Percentiles rank a stretch among this genome's conserved stretches.
phyloP scores from a whole-genome alignment of 1,140 invertebrate species.

The Papilio glaucus region DNA sequence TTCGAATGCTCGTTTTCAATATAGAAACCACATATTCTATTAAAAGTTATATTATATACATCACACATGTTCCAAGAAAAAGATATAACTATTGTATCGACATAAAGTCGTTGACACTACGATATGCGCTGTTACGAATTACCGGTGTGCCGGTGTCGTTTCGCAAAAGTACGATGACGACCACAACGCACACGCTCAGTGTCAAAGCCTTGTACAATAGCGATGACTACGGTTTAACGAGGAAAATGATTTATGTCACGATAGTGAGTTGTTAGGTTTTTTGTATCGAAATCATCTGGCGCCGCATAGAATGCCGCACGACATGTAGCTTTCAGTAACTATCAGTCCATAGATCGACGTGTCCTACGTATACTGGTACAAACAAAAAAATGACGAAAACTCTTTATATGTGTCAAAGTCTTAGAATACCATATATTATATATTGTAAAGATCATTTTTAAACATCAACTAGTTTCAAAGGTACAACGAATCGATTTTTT shows the following conservation, averaged over 20 bases:
- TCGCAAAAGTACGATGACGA: background rate
- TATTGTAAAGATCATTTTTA: too few relatives aligned
- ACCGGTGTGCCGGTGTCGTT: background rate
- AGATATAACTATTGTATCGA: background rate
- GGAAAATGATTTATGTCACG: slow-evolving; percentile 19
- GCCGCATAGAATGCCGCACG: background rate
- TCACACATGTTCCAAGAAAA: background rate
- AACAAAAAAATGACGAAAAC: too few relatives aligned
- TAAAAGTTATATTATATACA: background rate
- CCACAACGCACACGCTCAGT: background rate
- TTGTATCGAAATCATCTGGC: background rate
- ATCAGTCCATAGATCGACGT: too few relatives aligned
- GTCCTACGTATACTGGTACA: too few relatives aligned
- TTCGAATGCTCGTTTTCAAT: background rate
- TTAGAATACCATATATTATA: too few relatives aligned
- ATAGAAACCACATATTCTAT: too few relatives aligned
- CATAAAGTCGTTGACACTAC: background rate
- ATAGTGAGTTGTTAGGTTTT: background rate
- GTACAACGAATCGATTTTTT: too few relatives aligned
- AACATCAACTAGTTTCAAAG: too few relatives aligned
- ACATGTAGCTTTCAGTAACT: too few relatives aligned
- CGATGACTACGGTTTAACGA: background rate
- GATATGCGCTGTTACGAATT: background rate
- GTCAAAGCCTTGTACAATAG: background rate
- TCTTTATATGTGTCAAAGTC: too few relatives aligned